Conservation (phyloP, 2,113 vertebrate genomes). For the Tachysurus vachellii region DNA sequence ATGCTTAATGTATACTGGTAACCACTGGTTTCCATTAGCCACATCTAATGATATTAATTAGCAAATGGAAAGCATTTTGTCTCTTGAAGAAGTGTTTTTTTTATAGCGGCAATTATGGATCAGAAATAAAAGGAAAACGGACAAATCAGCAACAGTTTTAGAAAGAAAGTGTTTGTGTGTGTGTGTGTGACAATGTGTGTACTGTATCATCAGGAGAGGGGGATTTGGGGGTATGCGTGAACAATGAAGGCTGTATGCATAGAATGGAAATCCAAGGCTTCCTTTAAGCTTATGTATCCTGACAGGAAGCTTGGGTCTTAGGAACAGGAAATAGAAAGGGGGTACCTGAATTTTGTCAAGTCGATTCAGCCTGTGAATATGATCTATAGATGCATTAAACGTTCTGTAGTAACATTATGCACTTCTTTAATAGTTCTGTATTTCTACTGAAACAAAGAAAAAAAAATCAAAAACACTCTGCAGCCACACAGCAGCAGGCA, state of each 20-base stretch:
- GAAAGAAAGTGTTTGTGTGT: background rate
- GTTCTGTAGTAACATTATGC: background rate
- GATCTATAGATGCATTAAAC: background rate
- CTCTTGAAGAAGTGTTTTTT: background rate
- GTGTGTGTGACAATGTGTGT: slow-evolving; percentile 30
- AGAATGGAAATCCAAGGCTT: slow-evolving; percentile 39
- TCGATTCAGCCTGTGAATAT: background rate
- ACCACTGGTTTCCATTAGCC: background rate
- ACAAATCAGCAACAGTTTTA: background rate
- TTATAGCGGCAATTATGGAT: background rate
- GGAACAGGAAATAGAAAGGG: slow-evolving; percentile 44
- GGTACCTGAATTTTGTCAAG: slow-evolving; percentile 43
- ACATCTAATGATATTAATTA: background rate
- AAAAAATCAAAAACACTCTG: slow-evolving; percentile 1
- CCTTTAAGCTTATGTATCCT: slow-evolving; percentile 48
- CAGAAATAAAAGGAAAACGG: background rate
- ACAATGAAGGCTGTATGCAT: slow-evolving; percentile 44
- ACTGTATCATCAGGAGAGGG: slow-evolving; percentile 18
- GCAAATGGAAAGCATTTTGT: background rate
- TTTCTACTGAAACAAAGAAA: background rate
- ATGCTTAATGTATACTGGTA: background rate
- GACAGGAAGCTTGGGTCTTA: slow-evolving; percentile 53
- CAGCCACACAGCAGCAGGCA: background rate
- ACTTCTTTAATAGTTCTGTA: background rate
- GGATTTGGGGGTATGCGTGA: background rate